Evolutionary conservation across 2,113 vertebrate genomes (phyloP).

Genomic region (Sitta europaea): DNA sequence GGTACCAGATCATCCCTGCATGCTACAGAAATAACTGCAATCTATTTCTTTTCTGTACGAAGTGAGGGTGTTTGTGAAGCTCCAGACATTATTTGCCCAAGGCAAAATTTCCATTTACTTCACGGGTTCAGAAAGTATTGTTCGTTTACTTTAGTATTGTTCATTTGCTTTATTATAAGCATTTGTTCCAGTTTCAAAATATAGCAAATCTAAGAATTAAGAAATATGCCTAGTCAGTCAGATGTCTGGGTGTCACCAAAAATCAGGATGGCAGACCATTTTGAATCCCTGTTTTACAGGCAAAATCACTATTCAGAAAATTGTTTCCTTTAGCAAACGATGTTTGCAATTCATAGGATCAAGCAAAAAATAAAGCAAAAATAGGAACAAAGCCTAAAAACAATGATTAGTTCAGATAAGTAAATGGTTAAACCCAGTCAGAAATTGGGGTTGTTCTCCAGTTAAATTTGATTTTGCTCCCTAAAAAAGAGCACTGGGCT

Average conservation of each 20-base stretch:
- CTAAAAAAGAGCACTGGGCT: background rate
- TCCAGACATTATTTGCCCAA: conserved; percentile 24
- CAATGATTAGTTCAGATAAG: background rate
- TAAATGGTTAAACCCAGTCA: background rate
- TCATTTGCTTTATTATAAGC: conserved; percentile 26
- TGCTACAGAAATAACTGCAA: background rate
- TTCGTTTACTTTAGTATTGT: conserved; percentile 22
- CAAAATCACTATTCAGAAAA: background rate
- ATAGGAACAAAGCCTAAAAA: background rate
- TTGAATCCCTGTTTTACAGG: background rate
- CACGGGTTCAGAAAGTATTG: background rate
- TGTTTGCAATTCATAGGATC: background rate
- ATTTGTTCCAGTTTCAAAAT: conserved; percentile 36
- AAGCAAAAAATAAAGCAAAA: background rate
- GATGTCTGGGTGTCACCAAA: background rate
- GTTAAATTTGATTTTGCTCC: background rate
- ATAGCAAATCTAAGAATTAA: background rate
- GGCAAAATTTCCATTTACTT: conserved; percentile 31
- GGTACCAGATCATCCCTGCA: background rate
- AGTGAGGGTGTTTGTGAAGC: background rate
- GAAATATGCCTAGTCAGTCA: background rate
- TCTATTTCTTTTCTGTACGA: background rate
- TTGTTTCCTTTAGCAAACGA: background rate
- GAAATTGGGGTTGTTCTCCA: background rate
- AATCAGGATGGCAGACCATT: background rate